Evolutionary conservation across 92 coral and sea anemone genomes (phyloP).

Genomic region (Anthopleura xanthogrammica): DNA sequence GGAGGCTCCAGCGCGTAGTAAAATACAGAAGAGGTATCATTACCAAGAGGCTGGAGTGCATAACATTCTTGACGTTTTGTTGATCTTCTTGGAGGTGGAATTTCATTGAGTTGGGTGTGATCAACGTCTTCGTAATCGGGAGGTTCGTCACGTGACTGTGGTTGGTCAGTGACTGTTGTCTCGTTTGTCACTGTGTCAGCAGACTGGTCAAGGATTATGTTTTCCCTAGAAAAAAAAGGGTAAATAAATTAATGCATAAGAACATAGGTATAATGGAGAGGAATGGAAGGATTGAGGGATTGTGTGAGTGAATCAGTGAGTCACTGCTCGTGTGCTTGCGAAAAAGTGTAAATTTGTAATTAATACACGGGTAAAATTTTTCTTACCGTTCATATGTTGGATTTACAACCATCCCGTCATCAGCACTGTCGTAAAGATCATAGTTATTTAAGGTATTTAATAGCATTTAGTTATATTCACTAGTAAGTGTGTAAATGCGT

Average conservation of each 20-base stretch:
- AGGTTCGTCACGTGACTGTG: background rate
- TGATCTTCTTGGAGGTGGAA: background rate
- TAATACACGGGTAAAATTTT: too few species aligned
- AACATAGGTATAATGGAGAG: too few species aligned
- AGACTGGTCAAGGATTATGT: background rate
- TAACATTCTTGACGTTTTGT: background rate
- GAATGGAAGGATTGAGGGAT: background rate
- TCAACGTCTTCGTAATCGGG: constrained; percentile 4
- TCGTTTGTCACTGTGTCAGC: background rate
- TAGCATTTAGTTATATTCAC: background rate
- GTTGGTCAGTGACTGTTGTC: background rate
- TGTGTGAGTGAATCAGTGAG: too few species aligned
- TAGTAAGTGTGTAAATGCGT: too few species aligned
- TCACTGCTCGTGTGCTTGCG: too few species aligned
- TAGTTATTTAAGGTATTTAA: too few species aligned
- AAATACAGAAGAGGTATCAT: background rate
- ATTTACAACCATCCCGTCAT: background rate
- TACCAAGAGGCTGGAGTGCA: background rate
- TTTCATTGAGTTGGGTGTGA: background rate
- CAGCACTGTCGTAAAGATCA: background rate
- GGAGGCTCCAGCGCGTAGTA: background rate
- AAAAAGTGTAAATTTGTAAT: too few species aligned
- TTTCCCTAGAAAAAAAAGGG: background rate
- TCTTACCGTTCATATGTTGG: background rate
- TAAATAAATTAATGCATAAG: background rate